Base-by-base conservation (phyloP, 2,888 invertebrate genomes). In the Tiliacea citrago region DNA sequence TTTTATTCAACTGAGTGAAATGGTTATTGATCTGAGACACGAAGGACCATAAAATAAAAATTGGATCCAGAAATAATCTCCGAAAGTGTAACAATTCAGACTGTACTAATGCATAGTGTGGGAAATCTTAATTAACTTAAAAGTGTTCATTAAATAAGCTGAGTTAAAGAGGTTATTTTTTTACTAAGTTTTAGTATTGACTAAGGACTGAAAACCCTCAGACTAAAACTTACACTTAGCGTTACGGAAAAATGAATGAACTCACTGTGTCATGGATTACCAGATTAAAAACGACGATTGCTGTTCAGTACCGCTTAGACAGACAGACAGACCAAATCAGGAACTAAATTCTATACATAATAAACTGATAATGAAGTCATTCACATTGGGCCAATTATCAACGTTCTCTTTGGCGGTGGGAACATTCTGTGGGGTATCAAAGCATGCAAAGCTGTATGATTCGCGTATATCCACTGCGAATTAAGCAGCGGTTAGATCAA, bases 401-500 rank as follows among this genome's bases (percentile, higher is more conserved):
- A 69, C 75, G 78, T 78, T 77, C 68, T 77, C 70, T 74, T 86
- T 77, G 78, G 53, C 79, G 77, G 82, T 85, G 82, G 83, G 90
- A 89, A 88, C 81, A 66, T 65, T 68, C 67, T 63, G 73, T 55
- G 77, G 83, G 77, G 69, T 79, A 81, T 85, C 77, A 80, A 84
- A 86, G 84, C 88, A 86, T 89, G 88, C 88, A 89, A 88, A 91
- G 86, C 81, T 85, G 85, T 88, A 88, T 84, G 81, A 83, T 91
- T 90, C 79, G 89, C 88, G 80, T 80, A 81, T 82, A 88, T 82
- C 82, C 89, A 88, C 86, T 87, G 84, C 86, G 82, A 88, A 87
- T 88, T 87, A 90, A 90, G 87, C 85, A 82, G 85, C 88, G 88
- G 87, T 68, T 75, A 85, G 86, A 91, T 91, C 88, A 90, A 91